Evolutionary conservation across 2,797 vertebrate genomes (phyloP).

Genomic region (Tenualosa ilisha): DNA sequence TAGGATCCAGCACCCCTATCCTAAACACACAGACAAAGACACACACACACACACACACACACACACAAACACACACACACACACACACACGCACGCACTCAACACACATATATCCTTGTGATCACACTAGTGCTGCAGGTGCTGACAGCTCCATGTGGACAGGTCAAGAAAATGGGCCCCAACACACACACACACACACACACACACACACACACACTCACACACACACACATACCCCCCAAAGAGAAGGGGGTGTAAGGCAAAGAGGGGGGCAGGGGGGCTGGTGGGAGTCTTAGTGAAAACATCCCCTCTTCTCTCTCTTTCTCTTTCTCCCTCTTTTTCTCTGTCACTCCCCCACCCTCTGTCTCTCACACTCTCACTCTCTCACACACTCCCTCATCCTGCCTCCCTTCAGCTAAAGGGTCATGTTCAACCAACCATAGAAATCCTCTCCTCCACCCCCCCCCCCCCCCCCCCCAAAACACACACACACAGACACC

Average conservation of each 20-base stretch:
- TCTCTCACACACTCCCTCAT: not conserved
- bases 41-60: not conserved
- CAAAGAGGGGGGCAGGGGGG: not conserved
- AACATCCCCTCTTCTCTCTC: not conserved
- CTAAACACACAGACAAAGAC: not conserved
- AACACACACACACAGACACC: too few relatives aligned
- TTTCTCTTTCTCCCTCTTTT: not conserved
- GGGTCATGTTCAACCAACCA: not conserved
- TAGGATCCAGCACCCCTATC: not conserved
- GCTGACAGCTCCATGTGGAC: slow-evolving; percentile 73
- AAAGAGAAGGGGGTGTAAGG: not conserved
- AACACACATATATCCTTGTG: not conserved
- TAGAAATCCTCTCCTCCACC: not conserved
- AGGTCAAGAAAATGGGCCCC: slow-evolving; percentile 63
- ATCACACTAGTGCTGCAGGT: slow-evolving; percentile 57
- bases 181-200: too few relatives aligned
- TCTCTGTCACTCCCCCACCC: not conserved
- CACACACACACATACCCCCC: not conserved
- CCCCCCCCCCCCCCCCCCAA: not conserved
- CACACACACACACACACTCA: too few relatives aligned
- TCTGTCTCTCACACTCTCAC: not conserved
- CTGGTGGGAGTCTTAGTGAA: not conserved
- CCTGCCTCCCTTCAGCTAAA: not conserved
- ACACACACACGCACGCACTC: not conserved
- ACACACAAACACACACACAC: not conserved